A percentile compares a stretch with the other conserved stretches of the same genome.
Evolutionary conservation across 2,113 vertebrate genomes (phyloP).

Genomic region (Microcebus jonahi): DNA sequence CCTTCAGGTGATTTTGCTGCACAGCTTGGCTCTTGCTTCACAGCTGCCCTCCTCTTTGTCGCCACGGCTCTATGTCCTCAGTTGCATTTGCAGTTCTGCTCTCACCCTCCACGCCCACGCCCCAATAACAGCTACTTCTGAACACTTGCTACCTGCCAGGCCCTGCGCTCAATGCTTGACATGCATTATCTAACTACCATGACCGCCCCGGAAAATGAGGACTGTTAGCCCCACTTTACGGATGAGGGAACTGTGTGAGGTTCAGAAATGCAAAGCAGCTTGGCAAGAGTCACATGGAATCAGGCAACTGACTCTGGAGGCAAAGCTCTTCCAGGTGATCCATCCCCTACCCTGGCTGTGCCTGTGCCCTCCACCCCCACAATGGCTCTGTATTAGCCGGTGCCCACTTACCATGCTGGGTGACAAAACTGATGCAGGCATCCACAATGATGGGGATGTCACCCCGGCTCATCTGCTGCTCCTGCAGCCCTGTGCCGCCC

Average conservation of each 20-base stretch:
- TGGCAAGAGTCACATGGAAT: background rate
- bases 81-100: background rate
- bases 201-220: background rate
- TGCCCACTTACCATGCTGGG: slow-evolving; percentile 92
- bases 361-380: background rate
- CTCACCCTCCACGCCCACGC: background rate
- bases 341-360: background rate
- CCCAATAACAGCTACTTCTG: background rate
- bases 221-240: background rate
- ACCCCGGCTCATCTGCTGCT: slow-evolving; percentile 96
- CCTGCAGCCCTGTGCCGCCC: slow-evolving; percentile 91
- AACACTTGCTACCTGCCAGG: background rate
- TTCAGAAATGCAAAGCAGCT: slow-evolving; percentile 31
- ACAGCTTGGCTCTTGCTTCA: background rate
- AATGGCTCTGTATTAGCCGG: background rate
- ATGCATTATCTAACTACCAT: background rate
- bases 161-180: background rate
- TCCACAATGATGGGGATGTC: slow-evolving; percentile 98
- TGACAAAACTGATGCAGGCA: slow-evolving; percentile 98
- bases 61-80: background rate
- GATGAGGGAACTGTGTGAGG: background rate
- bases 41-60: background rate
- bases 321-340: background rate
- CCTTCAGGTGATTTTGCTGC: background rate
- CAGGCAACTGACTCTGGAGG: background rate